Evolutionary conservation across 2,113 vertebrate genomes (phyloP), one percentile per base, ranked within the genome.

Genomic region (Cettia cetti): DNA sequence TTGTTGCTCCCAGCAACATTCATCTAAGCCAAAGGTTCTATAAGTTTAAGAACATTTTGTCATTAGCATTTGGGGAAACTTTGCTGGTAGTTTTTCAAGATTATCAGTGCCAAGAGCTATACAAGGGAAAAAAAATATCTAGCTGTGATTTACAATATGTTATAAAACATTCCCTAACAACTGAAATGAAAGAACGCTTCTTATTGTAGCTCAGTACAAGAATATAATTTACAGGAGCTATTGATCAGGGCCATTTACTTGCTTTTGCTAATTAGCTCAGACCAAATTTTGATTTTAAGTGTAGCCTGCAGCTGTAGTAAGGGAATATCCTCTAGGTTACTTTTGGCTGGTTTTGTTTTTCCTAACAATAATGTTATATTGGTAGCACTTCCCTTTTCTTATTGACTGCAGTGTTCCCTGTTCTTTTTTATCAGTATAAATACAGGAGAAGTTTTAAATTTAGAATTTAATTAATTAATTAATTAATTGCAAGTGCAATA

Each of bases 61-160:
- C 26, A 71, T 80, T 68, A 93, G 21, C 42, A 63, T 77, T 85
- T 18, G 1, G 49, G 86, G 49, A 83, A 78, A 94, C 94, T 56
- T 86, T 53, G 49, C 42, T 86, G 71, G 65, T 64, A 49, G 27
- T 81, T 74, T 81, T 83, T 95, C 74, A 81, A 65, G n/a, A 66
- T 90, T 91, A 57, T 74, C 44, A 83, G 26, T 86, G 86, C 72
- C 56, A 77, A 82, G 47, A 89, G 63, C 60, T 79, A 81, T 52
- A 44, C 27, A 69, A 86, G 17, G 10, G 15, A 59, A 50, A 66
- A 49, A 26, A 68, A 82, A 54, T 59, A 54, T 59, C 66, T 94
- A 68, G 33, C 49, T 90, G 63, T 85, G 75, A 95, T 93, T 95
- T 96, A 92, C 65, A 95, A 44, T 50, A 35, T 52, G 40, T 69